Conservation (phyloP, 2,797 vertebrate genomes). For the Chaetodon trifasciatus region DNA sequence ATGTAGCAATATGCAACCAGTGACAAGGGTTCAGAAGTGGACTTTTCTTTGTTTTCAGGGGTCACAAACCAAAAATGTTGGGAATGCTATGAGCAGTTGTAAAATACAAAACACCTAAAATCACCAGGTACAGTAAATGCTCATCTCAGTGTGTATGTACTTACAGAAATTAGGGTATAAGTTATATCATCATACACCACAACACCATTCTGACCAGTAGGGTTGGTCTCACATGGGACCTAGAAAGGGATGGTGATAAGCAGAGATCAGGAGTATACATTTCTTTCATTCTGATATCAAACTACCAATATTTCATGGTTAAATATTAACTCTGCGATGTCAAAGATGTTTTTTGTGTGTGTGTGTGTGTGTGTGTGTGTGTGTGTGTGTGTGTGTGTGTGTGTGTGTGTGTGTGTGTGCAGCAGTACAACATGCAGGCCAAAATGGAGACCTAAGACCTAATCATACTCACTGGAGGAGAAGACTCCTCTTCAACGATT, state of each 20-base stretch:
- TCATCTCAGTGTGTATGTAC: neutral
- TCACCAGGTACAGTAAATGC: neutral
- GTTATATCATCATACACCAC: neutral
- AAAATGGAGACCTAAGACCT: too few species aligned
- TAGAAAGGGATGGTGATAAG: neutral
- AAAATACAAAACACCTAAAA: neutral
- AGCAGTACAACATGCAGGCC: too few species aligned
- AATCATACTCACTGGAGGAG: constrained; percentile 21
- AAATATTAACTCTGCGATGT: neutral
- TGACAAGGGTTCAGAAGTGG: neutral
- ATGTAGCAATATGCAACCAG: neutral
- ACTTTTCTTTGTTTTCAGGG: neutral
- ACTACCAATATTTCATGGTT: neutral
- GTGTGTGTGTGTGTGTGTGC: neutral
- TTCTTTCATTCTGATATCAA: neutral
- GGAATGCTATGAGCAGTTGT: neutral
- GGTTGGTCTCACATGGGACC: constrained; percentile 21
- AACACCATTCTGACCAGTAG: neutral
- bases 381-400: neutral
- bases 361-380: neutral
- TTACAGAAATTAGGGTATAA: neutral
- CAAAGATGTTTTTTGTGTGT: neutral
- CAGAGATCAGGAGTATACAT: neutral
- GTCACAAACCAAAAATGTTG: neutral
- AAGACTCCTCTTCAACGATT: rapidly evolving